phyloP scores from a whole-genome alignment of 2,113 vertebrate species.

The Pteruthius melanotis region DNA sequence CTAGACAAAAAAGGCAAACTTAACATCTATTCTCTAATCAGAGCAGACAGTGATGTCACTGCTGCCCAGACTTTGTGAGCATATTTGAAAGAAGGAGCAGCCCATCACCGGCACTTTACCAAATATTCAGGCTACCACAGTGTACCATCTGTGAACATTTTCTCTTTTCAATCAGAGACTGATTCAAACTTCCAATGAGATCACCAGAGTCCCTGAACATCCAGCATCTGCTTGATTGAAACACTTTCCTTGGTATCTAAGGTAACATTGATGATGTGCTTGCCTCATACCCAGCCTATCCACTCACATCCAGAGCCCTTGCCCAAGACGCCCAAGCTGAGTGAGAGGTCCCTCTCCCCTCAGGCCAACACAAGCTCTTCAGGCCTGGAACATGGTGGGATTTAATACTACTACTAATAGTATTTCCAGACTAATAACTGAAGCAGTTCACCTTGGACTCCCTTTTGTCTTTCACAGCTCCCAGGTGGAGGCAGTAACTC shows the following conservation, averaged over 20 bases:
- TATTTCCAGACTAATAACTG: background rate
- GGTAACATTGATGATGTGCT: rapidly evolving
- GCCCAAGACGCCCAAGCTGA: background rate
- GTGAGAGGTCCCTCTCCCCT: background rate
- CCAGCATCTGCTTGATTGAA: background rate
- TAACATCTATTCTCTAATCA: background rate
- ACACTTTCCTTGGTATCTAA: background rate
- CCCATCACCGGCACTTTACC: background rate
- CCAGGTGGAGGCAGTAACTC: background rate
- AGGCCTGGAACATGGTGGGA: background rate
- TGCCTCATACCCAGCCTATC: background rate
- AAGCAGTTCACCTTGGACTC: background rate
- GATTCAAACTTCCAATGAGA: background rate
- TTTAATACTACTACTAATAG: background rate
- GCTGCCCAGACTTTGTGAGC: background rate
- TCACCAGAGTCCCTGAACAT: background rate
- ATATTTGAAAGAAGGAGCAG: background rate
- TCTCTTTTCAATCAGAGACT: background rate
- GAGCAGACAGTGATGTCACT: background rate
- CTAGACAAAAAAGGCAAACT: background rate
- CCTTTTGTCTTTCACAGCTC: background rate
- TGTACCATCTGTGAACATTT: background rate
- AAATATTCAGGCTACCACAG: background rate
- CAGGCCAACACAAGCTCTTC: background rate
- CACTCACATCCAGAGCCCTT: background rate